Base-by-base conservation (phyloP, 2,888 invertebrate species). In the Eupelmus urozonus region DNA sequence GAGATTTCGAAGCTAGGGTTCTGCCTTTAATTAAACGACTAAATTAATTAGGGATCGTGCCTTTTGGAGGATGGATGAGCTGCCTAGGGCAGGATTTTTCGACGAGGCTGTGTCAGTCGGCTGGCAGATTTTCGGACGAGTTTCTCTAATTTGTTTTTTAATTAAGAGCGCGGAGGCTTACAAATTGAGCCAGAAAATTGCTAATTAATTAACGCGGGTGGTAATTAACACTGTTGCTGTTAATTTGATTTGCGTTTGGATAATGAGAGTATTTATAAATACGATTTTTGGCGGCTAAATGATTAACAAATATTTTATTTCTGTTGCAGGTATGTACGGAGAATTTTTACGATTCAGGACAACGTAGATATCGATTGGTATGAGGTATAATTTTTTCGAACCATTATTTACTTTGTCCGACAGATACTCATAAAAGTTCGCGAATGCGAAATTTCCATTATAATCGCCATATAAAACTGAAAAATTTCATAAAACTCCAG, bases 1-100 rank as follows among this genome's bases (percentile, higher is more conserved):
- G n/a, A n/a, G n/a, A n/a, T n/a, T n/a, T n/a, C n/a, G n/a, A 18
- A 4, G 9, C 20, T 16, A n/a, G 16, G 63, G 40, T 45, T 18
- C 59, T 23, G 18, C 18, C 34, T 69, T 70, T 78, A 74, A 78
- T 78, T 78, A 74, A 78, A 70, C 57, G 57, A 18, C 40, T n/a
- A 45, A 78, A 65, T 74, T 74, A 74, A 78, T 78, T 63, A 49
- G 45, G n/a, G 49, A 7, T 9, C 23, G 42, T 34, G 55, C 29
- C 27, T 62, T 29, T 34, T 9, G 34, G 34, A 34, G 34, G 9
- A 34, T 34, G 34, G 34, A 34, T 3, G 34, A 34, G 9, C 9
- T 34, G 3, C 34, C 2, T 13, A 2, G 16, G 57, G 9, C 25
- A 5, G 11, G 49, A 1, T 42, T 23, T 34, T 18, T 7, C 11